Conservation (phyloP, 2,888 invertebrate genomes). For the Molorchus minor region DNA sequence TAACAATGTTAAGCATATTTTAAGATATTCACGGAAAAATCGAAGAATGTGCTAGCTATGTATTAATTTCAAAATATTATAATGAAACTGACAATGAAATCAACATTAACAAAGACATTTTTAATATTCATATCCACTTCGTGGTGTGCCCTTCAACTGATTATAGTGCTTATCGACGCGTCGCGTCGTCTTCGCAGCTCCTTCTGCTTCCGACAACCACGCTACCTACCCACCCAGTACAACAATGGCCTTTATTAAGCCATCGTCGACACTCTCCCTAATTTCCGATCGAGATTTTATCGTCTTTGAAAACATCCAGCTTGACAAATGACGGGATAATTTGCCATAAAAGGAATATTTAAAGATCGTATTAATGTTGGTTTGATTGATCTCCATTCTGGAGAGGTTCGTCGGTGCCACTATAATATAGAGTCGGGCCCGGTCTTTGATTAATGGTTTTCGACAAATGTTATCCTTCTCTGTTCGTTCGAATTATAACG, state of each 20-base stretch:
- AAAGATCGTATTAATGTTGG: slow-evolving; percentile 27
- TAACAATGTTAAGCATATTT: no score
- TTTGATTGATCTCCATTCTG: slow-evolving; percentile 45
- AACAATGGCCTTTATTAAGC: slow-evolving; percentile 15
- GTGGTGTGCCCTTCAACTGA: no score
- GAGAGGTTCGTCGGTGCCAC: slow-evolving; percentile 46
- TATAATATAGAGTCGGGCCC: slow-evolving; percentile 44
- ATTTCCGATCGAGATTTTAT: slow-evolving; percentile 37
- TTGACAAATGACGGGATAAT: slow-evolving; percentile 40
- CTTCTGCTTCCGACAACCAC: no score
- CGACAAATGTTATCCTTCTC: slow-evolving; percentile 45
- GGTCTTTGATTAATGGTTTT: slow-evolving; percentile 47
- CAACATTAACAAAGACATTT: no score
- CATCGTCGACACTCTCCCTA: slow-evolving; percentile 20
- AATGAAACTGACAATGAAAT: no score
- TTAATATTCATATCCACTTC: no score
- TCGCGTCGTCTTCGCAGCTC: no score
- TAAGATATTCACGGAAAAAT: no score
- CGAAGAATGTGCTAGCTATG: no score
- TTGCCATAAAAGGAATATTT: slow-evolving; percentile 37
- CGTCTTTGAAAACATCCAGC: slow-evolving; percentile 22
- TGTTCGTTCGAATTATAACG: slow-evolving; percentile 43
- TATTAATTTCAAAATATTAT: no score
- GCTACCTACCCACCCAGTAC: background rate
- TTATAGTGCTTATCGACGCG: no score